These are phyloP conservation scores for Thalpophila matura DNA, from an alignment of 2,888 invertebrate species.

Conservation along the genomic window DNA sequence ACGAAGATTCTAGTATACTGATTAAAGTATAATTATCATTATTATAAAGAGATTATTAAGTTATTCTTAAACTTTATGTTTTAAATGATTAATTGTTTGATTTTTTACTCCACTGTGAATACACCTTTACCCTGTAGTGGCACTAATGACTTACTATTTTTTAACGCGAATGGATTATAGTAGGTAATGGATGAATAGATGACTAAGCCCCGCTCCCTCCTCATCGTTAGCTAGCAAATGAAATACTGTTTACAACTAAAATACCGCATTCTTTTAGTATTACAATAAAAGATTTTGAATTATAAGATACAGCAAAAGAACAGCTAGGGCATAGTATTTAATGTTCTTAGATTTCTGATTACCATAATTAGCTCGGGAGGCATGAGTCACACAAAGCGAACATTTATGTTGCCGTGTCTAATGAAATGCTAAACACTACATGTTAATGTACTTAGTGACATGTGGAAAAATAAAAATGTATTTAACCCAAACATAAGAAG, in stretches of 20 bases:
- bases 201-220: too few relatives aligned
- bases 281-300: neutral
- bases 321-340: neutral
- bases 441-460: neutral
- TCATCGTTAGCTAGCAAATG: neutral
- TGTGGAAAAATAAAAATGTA: slow-evolving; percentile 13
- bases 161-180: too few relatives aligned
- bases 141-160: too few relatives aligned
- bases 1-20: too few relatives aligned
- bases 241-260: neutral
- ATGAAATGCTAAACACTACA: slow-evolving; percentile 13
- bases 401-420: neutral
- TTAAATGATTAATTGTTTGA: too few relatives aligned
- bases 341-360: neutral
- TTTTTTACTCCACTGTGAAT: too few relatives aligned
- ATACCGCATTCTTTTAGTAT: neutral
- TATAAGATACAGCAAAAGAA: neutral
- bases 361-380: neutral
- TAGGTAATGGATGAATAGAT: neutral
- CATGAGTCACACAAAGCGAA: neutral
- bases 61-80: too few relatives aligned
- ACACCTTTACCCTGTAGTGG: too few relatives aligned
- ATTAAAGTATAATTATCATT: too few relatives aligned
- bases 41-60: too few relatives aligned
- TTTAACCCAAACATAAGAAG: slow-evolving; percentile 21